phyloP scores from a whole-genome alignment of 2,888 invertebrate genomes.

The Ophion slaviceki region DNA sequence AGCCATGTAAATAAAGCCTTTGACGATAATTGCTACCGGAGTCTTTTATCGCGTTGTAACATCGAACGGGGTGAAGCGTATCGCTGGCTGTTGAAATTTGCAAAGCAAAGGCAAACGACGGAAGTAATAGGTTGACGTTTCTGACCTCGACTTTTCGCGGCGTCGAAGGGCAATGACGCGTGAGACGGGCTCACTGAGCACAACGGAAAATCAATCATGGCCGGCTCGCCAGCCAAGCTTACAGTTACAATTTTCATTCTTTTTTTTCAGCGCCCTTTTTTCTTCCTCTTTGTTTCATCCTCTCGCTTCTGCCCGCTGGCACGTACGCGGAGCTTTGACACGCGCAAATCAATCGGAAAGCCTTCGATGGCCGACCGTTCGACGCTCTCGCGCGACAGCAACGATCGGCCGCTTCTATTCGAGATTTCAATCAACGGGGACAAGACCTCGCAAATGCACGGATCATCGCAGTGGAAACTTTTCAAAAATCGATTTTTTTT shows the following conservation, averaged over 20 bases:
- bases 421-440: too few relatives aligned
- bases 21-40: too few relatives aligned
- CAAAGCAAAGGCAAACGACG: slow-evolving; percentile 12
- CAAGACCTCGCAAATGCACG: too few relatives aligned
- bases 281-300: slow-evolving; percentile 4
- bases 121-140: slow-evolving; percentile 25
- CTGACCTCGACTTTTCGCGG: slow-evolving; percentile 22
- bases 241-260: slow-evolving; percentile 41
- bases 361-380: not conserved
- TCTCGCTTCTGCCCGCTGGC: slow-evolving; percentile 32
- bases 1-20: too few relatives aligned
- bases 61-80: not conserved
- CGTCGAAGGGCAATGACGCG: slow-evolving; percentile 59
- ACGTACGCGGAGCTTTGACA: slow-evolving; percentile 23
- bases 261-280: slow-evolving; percentile 11
- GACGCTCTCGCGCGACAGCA: too few relatives aligned
- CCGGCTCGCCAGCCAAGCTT: slow-evolving; percentile 26
- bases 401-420: not conserved
- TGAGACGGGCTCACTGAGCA: slow-evolving; percentile 52
- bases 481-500: too few relatives aligned
- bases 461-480: too few relatives aligned
- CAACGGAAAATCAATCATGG: slow-evolving; percentile 61
- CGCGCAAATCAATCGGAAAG: slow-evolving; percentile 37
- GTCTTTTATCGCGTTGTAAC: not conserved
- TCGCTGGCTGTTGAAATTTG: not conserved